A percentile compares a stretch with the other conserved stretches of the same genome.
These are phyloP conservation scores for Electrophaes corylata DNA, from an alignment of 2,888 invertebrate species.

Conservation along the genomic window DNA sequence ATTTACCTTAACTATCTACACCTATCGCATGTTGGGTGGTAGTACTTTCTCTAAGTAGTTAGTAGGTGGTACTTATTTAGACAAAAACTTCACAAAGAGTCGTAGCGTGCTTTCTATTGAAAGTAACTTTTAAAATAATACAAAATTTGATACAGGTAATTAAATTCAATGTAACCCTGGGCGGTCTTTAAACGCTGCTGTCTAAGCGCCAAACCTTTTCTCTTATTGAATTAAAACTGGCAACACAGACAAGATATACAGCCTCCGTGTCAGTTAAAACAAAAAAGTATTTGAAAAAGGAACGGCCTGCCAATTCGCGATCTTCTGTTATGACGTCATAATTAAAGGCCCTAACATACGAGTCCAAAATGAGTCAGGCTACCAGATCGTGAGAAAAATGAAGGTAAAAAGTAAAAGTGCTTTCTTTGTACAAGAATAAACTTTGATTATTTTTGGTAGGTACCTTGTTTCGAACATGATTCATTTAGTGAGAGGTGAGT, in stretches of 20 bases:
- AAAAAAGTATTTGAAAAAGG: conserved; percentile 61
- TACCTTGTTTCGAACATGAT: conserved; percentile 70
- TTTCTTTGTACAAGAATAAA: conserved; percentile 78
- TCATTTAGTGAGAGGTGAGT: conserved; percentile 73
- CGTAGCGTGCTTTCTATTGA: too few species aligned
- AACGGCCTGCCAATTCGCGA: conserved; percentile 51
- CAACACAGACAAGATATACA: conserved; percentile 50
- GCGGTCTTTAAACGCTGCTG: conserved; percentile 41
- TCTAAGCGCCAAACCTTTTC: conserved; percentile 35
- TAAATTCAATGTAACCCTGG: conserved; percentile 39
- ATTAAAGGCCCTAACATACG: conserved; percentile 67
- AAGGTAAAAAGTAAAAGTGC: conserved; percentile 79
- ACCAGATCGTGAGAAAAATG: conserved; percentile 61
- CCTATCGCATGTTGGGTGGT: too few species aligned
- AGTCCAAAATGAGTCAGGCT: conserved; percentile 65
- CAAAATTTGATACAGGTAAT: conserved; percentile 26
- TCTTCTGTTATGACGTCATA: conserved; percentile 73
- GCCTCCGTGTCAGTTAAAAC: conserved; percentile 66
- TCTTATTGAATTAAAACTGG: conserved; percentile 46
- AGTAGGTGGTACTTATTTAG: too few species aligned
- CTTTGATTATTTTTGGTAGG: conserved; percentile 61
- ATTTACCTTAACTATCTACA: too few species aligned
- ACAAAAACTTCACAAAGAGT: too few species aligned
- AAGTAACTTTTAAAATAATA: neutral
- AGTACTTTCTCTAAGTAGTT: too few species aligned